A percentile compares a stretch with the other conserved stretches of the same genome.
Conservation (phyloP, 2,888 invertebrate species). For the Tinea trinotella region DNA sequence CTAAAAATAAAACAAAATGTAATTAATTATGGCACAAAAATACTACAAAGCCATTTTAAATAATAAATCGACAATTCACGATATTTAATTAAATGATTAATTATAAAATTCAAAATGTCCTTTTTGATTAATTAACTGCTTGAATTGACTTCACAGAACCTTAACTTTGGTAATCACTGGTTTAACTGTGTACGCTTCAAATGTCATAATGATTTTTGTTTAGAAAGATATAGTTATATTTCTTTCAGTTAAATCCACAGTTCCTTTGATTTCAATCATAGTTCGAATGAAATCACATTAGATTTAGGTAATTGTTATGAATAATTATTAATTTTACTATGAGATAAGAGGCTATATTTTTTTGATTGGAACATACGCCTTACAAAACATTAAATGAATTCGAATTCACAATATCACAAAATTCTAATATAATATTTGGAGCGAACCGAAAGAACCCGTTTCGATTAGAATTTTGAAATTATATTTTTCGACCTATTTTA, state of each 20-base stretch:
- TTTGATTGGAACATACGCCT: no score
- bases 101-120: not conserved
- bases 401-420: no score
- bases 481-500: no score
- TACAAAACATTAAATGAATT: no score
- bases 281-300: no score
- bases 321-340: no score
- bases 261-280: no score
- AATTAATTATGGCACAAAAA: not conserved
- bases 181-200: not conserved
- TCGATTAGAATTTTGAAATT: no score
- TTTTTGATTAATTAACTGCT: not conserved
- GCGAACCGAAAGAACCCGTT: no score
- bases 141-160: not conserved
- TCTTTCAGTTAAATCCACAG: not conserved
- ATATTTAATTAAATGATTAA: not conserved
- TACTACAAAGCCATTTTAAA: not conserved
- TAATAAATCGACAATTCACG: not conserved
- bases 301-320: no score
- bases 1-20: not conserved
- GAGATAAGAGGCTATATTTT: no score
- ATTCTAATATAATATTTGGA: no score
- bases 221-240: not conserved
- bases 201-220: not conserved
- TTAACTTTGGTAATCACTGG: constrained; percentile 1